Evolutionary conservation across 2,888 invertebrate genomes (phyloP).

Genomic region (Euzetes globulus): DNA sequence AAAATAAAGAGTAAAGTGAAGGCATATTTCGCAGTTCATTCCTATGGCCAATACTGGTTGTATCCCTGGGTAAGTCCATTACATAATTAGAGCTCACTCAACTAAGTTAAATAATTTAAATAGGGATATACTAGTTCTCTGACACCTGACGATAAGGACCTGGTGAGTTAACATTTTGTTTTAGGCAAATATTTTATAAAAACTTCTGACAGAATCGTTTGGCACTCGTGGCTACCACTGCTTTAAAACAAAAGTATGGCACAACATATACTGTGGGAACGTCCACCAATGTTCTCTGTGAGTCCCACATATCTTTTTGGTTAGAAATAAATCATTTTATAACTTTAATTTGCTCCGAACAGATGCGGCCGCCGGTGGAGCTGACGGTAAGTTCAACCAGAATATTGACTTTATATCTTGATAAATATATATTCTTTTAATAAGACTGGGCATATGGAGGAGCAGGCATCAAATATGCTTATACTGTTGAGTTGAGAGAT

Average conservation of each 20-base stretch:
- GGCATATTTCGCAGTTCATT: constrained; percentile 35
- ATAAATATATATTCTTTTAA: neutral
- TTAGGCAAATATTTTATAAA: neutral
- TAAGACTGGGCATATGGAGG: constrained; percentile 40
- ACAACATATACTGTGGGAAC: constrained; percentile 57
- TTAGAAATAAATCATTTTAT: neutral
- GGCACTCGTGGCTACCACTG: constrained; percentile 57
- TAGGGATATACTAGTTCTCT: constrained; percentile 18
- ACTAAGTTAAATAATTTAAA: neutral
- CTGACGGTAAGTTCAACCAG: constrained; percentile 48
- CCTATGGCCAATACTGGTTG: constrained; percentile 35
- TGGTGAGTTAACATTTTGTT: neutral
- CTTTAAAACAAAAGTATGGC: constrained; percentile 58
- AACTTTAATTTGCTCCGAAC: neutral
- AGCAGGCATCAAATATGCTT: constrained; percentile 40
- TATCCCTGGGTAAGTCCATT: constrained; percentile 35
- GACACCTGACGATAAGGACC: constrained; percentile 7
- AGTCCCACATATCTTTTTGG: constrained; percentile 33
- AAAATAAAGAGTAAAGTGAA: constrained; percentile 36
- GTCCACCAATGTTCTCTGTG: constrained; percentile 48
- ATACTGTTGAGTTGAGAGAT: constrained; percentile 41
- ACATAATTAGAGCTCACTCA: too few species aligned
- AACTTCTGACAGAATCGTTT: constrained; percentile 45
- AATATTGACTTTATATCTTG: neutral
- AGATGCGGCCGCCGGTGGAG: constrained; percentile 54